phyloP scores from a whole-genome alignment of 1,140 invertebrate genomes.

The Drosophila punjabiensis region DNA sequence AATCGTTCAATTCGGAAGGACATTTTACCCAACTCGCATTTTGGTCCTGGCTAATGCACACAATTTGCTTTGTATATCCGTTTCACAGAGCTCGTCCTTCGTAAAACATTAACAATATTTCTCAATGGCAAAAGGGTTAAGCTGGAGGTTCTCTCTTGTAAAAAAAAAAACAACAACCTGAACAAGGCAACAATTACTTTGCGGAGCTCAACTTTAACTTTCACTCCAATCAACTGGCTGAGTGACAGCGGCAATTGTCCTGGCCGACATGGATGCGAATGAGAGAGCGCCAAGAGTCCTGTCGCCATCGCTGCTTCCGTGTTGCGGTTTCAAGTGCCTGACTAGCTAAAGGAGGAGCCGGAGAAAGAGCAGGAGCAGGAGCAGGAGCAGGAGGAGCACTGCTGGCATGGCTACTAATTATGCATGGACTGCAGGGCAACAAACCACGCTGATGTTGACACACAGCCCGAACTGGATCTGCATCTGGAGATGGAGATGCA shows the following conservation, averaged over 20 bases:
- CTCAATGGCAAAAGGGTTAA: slow-evolving; percentile 37
- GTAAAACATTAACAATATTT: slow-evolving; percentile 74
- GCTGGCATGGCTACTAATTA: slow-evolving; percentile 63
- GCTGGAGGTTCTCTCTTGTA: not conserved
- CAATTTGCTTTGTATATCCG: slow-evolving; percentile 66
- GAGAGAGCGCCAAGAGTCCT: slow-evolving; percentile 48
- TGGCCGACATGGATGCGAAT: slow-evolving; percentile 36
- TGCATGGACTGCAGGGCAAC: slow-evolving; percentile 72
- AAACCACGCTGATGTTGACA: slow-evolving; percentile 60
- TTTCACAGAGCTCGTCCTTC: slow-evolving; percentile 31
- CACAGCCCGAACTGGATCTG: slow-evolving; percentile 37
- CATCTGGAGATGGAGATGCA: slow-evolving; percentile 25
- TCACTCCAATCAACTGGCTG: slow-evolving; percentile 62
- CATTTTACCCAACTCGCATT: slow-evolving; percentile 7
- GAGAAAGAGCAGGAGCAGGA: not conserved
- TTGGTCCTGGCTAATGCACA: slow-evolving; percentile 56
- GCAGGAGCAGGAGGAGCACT: not conserved
- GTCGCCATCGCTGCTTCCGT: slow-evolving; percentile 65
- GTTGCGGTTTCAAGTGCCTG: slow-evolving; percentile 62
- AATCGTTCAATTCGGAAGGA: slow-evolving; percentile 55
- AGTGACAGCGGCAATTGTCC: slow-evolving; percentile 61
- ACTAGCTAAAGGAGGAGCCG: slow-evolving; percentile 24
- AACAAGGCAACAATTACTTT: slow-evolving; percentile 54
- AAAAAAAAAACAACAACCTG: not conserved
- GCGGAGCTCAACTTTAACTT: slow-evolving; percentile 63